Evolutionary conservation across 2,888 invertebrate genomes (phyloP).

Genomic region (Buathra laborator): DNA sequence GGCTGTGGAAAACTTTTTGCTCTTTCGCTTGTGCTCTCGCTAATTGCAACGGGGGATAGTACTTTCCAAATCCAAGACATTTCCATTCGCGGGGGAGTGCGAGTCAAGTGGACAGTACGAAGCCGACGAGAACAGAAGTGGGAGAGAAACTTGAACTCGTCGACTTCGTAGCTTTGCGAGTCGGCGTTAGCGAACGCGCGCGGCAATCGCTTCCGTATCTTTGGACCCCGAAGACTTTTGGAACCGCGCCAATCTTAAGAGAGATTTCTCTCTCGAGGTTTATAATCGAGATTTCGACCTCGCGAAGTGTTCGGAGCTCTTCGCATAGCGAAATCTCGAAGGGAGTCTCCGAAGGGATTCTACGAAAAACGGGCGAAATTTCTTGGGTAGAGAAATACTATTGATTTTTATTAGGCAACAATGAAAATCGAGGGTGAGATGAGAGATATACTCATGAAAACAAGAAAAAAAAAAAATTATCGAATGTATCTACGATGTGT

Average conservation of each 20-base stretch:
- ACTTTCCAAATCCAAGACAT: slow-evolving; percentile 22
- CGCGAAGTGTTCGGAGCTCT: slow-evolving; percentile 25
- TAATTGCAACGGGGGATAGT: slow-evolving; percentile 36
- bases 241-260: slow-evolving; percentile 54
- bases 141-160: slow-evolving; percentile 38
- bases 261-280: slow-evolving; percentile 43
- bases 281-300: slow-evolving; percentile 64
- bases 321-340: slow-evolving; percentile 41
- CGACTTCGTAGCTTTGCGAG: slow-evolving; percentile 33
- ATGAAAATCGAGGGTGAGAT: too few species aligned
- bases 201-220: neutral
- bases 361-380: neutral
- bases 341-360: neutral
- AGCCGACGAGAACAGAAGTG: too few species aligned
- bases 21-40: slow-evolving; percentile 18
- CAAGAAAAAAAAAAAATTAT: too few species aligned
- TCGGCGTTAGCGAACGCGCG: slow-evolving; percentile 17
- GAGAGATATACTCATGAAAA: too few species aligned
- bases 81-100: neutral
- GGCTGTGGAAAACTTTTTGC: too few species aligned
- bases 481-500: too few species aligned
- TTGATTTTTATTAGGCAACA: too few species aligned
- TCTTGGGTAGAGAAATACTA: slow-evolving; percentile 10
- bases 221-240: slow-evolving; percentile 44
- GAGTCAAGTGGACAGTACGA: too few species aligned